Conservation (phyloP, 1,140 invertebrate species). For the Drosophila pruinosa region DNA sequence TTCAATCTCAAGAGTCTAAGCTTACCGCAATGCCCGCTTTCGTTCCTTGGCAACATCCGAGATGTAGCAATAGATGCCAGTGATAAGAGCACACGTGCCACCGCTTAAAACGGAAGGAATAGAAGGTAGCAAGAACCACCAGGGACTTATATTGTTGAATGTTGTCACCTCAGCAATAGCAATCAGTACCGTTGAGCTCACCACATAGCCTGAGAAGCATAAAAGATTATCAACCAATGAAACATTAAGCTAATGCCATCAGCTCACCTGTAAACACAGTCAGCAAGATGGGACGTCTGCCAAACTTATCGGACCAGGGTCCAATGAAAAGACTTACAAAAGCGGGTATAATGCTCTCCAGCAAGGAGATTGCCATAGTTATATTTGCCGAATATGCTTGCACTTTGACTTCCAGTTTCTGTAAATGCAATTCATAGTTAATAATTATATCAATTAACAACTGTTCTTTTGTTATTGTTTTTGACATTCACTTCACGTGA, state of each 20-base stretch:
- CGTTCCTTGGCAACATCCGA: conserved; percentile 85
- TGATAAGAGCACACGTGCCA: conserved; percentile 85
- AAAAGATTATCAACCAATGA: no score
- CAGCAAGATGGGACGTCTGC: conserved; percentile 87
- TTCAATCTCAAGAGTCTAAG: not conserved
- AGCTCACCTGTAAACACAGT: conserved; percentile 83
- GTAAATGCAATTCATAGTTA: conserved; percentile 8
- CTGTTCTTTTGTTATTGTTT: conserved; percentile 11
- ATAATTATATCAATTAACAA: conserved; percentile 4
- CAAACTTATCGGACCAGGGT: conserved; percentile 89
- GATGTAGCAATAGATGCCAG: conserved; percentile 86
- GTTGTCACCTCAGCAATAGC: conserved; percentile 58
- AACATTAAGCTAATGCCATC: not conserved
- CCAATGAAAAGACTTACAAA: conserved; percentile 87
- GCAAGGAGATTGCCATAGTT: conserved; percentile 84
- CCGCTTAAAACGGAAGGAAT: conserved; percentile 86
- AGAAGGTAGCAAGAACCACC: conserved; percentile 85
- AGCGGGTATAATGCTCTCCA: conserved; percentile 86
- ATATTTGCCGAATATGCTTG: conserved; percentile 86
- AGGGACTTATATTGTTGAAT: conserved; percentile 83
- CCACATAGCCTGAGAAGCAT: conserved; percentile 56
- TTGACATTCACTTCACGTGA: not conserved
- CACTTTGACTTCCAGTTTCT: conserved; percentile 85
- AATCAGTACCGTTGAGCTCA: conserved; percentile 51
- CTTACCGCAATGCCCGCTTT: conserved; percentile 83